Base-by-base conservation (phyloP, 2,888 invertebrate species). In the Mactromeris polynyma region DNA sequence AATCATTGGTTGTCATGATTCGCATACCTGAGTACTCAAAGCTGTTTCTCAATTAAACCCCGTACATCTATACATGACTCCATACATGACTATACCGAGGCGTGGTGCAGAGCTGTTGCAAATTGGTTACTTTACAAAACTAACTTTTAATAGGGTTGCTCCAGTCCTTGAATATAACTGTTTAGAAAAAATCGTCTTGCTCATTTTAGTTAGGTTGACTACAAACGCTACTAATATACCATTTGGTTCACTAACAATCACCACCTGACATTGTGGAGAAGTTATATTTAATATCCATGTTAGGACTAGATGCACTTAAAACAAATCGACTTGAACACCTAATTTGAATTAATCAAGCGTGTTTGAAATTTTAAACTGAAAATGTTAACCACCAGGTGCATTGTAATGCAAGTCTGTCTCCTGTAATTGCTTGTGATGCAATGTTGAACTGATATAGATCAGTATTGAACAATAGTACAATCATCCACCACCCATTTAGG, bases 1-100 rank as follows among this genome's bases (percentile, higher is more conserved):
- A 69, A 64, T 83, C 83, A 64, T n/a, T 40, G 42, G 11, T 51
- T 83, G 40, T 83, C 69, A 40, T 40, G 83, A 33, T 42, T 81
- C 21, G 81, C 46, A 81, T 81, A 51, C 46, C 33, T 81, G 81
- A 46, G 46, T 79, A 79, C 79, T 42, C 33, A 33, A 33, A 73
- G 33, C 31, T 73, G 9, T 26, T 64, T 64, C n/a, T 26, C 58
- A 64, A 64, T 64, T 64, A 64, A 26, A 64, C n/a, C 58, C n/a
- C 9, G 58, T 64, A 64, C 58, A 51, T 51, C 51, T 2, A 19
- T 51, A 64, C 58, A 64, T 64, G 58, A 46, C 46, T 17, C 46
- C 17, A 46, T 46, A 17, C 46, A 46, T n/a, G n/a, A n/a, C n/a
- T n/a, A n/a, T n/a, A n/a, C n/a, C n/a, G n/a, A n/a, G n/a, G n/a